Percentiles rank a stretch among this genome's conserved stretches.
These are phyloP conservation scores for Phrynocephalus vlangalii DNA, from an alignment of 2,797 vertebrate species.

Conservation along the genomic window DNA sequence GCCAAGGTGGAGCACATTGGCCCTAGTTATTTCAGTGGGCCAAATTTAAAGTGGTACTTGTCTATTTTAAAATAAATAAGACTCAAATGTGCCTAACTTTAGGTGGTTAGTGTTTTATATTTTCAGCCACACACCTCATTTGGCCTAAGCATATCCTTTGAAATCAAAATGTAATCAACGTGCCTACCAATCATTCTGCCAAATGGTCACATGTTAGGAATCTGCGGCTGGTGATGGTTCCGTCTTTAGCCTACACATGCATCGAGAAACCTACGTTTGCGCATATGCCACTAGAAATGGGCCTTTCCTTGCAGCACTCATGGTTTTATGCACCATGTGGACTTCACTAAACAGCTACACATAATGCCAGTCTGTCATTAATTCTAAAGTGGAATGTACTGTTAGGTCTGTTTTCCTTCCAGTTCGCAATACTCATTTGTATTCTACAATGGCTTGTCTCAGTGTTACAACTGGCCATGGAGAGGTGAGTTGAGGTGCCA, in stretches of 20 bases:
- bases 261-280: not conserved
- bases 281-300: too few relatives aligned
- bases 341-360: not conserved
- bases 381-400: not conserved
- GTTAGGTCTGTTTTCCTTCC: not conserved
- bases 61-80: not conserved
- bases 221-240: too few relatives aligned
- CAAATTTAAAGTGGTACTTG: not conserved
- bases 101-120: too few relatives aligned
- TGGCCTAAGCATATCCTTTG: not conserved
- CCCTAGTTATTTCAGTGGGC: not conserved
- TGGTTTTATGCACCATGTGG: not conserved
- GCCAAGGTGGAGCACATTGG: not conserved
- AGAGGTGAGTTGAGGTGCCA: not conserved
- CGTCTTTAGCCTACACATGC: not conserved
- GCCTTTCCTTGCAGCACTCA: not conserved
- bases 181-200: not conserved
- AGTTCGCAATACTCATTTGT: not conserved
- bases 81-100: not conserved
- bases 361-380: not conserved
- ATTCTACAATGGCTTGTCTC: too few relatives aligned
- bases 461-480: not conserved
- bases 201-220: not conserved
- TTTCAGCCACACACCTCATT: not conserved
- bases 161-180: not conserved